Percentiles rank a stretch among this genome's conserved stretches.
Evolutionary conservation across 2,113 vertebrate species (phyloP).

Genomic region (Cheirogaleus medius): DNA sequence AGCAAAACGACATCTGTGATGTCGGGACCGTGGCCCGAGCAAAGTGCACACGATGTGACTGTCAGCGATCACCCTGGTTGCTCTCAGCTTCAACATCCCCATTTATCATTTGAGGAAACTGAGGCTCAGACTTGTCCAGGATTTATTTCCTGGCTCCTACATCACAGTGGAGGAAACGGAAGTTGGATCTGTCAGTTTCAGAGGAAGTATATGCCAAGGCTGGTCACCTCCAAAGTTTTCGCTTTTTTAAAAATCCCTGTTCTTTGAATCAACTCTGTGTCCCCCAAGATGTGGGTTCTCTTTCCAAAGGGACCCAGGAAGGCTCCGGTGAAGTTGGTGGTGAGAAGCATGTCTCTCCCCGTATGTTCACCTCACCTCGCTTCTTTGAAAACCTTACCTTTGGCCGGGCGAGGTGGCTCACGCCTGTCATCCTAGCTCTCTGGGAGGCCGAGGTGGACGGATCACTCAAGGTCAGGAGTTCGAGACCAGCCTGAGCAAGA

Average conservation of each 20-base stretch:
- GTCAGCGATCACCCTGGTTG: not conserved
- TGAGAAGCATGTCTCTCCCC: not conserved
- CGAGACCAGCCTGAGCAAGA: too few relatives aligned
- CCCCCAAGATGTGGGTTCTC: not conserved
- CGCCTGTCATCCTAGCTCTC: too few relatives aligned
- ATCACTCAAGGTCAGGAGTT: too few relatives aligned
- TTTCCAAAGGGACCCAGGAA: not conserved
- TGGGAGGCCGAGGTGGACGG: too few relatives aligned
- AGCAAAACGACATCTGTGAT: rapidly evolving
- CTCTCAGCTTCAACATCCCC: not conserved
- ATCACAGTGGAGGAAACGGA: not conserved
- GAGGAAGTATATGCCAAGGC: not conserved
- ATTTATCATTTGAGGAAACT: not conserved
- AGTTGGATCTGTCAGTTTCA: not conserved
- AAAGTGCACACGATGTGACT: rapidly evolving
- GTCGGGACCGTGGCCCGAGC: too few relatives aligned
- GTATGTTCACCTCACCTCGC: not conserved
- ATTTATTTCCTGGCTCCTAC: not conserved
- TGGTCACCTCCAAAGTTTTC: not conserved
- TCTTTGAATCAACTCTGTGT: not conserved
- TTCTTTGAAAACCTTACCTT: not conserved
- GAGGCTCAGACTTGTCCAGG: not conserved
- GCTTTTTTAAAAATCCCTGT: not conserved
- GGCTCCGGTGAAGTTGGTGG: not conserved
- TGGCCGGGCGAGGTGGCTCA: too few relatives aligned